These are phyloP conservation scores for Priocnemis perturbator DNA, from an alignment of 2,888 invertebrate species.

Conservation along the genomic window DNA sequence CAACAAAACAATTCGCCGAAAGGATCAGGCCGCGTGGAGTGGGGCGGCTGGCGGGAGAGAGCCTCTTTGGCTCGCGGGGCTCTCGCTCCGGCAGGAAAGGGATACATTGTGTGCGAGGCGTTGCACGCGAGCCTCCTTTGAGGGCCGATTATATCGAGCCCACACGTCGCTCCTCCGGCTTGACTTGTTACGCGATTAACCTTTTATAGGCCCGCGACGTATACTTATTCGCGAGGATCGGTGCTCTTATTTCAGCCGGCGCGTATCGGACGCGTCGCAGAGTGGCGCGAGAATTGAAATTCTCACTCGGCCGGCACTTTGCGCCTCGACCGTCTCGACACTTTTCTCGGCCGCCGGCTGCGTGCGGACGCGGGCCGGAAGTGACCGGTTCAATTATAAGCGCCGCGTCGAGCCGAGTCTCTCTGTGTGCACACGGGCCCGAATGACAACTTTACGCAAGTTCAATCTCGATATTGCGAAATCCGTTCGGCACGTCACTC, in stretches of 20 bases:
- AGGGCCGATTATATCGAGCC: too few relatives aligned
- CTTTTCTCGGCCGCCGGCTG: neutral
- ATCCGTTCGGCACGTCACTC: conserved; percentile 51
- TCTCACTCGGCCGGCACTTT: neutral
- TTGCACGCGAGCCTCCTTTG: conserved; percentile 9
- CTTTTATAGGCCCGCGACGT: too few relatives aligned
- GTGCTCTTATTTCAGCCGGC: too few relatives aligned
- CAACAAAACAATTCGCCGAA: neutral
- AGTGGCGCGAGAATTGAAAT: too few relatives aligned
- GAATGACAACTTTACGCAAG: conserved; percentile 33
- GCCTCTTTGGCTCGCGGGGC: neutral
- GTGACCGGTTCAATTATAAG: conserved; percentile 43
- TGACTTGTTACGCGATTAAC: too few relatives aligned
- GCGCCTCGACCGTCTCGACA: neutral
- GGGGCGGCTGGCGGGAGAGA: too few relatives aligned
- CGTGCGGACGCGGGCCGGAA: too few relatives aligned
- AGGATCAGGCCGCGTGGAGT: too few relatives aligned
- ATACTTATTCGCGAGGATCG: too few relatives aligned
- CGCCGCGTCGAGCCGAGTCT: neutral
- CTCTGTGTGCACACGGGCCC: neutral
- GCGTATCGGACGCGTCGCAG: too few relatives aligned
- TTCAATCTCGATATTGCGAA: conserved; percentile 58
- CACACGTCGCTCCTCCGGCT: too few relatives aligned
- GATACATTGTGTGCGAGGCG: conserved; percentile 5
- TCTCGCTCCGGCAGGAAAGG: neutral